Evolutionary conservation across 2,888 invertebrate genomes (phyloP), one percentile per base, ranked within the genome.

Genomic region (Hartigia nigra): DNA sequence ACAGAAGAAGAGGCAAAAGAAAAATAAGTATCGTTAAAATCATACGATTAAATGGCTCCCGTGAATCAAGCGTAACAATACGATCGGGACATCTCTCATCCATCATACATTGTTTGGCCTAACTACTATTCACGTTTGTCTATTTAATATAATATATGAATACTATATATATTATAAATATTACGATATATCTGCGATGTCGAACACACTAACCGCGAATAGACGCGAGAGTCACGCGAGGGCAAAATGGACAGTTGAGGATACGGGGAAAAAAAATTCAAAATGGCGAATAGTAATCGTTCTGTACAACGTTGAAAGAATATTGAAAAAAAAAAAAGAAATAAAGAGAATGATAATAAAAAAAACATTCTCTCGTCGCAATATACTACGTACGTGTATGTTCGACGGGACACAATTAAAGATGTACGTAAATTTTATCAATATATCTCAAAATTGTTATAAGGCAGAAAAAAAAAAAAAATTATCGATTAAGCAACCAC

Each of bases 41-140:
- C 55, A 55, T 23, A 55, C 9, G 23, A 9, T 14, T 55, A 23
- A 14, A 55, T 9, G 55, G 55, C 23, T 55, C 23, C 23, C 23
- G 14, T 9, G 55, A 55, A 55, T 0, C 23, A 55, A 55, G 55
- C 55, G 55, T 55, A 55, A 55, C 23, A 55, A 55, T 55, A 55
- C 23, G 5, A 2, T 55, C 23, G 55, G 23, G 55, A 23, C 55
- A 55, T 23, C 23, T 35, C 14, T 78, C 72, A 72, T 70, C 78
- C 78, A 78, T 78, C 39, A 77, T 37, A 32, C 78, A 80, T 82
- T 80, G 82, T 83, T 83, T 83, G 83, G 83, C 83, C 83, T 83
- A 83, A 83, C 75, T 81, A 83, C 80, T 81, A 83, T 82, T 82
- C 82, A 83, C 81, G 78, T 83, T 83, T 82, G 78, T 82, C 80